phyloP scores from a whole-genome alignment of 1,140 invertebrate genomes.

The Arion vulgaris region DNA sequence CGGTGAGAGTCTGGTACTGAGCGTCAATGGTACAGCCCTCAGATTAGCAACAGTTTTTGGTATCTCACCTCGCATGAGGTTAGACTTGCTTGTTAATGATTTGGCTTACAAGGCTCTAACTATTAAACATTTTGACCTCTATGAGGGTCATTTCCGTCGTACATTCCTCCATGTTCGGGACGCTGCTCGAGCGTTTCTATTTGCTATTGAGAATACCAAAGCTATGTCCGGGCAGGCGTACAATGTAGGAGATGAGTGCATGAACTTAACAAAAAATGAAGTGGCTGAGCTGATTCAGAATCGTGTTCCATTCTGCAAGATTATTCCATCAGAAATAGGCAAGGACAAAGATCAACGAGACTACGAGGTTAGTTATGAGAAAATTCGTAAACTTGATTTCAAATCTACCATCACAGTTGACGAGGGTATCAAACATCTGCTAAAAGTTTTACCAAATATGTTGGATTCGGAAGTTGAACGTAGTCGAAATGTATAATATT shows the following conservation, averaged over 20 bases:
- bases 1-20: slow-evolving; percentile 56
- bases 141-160: slow-evolving; percentile 62
- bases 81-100: slow-evolving; percentile 66
- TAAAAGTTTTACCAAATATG: slow-evolving; percentile 57
- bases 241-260: slow-evolving; percentile 62
- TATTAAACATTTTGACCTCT: slow-evolving; percentile 62
- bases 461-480: slow-evolving; percentile 45
- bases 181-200: slow-evolving; percentile 61
- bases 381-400: slow-evolving; percentile 56
- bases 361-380: slow-evolving; percentile 64
- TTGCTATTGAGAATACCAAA: slow-evolving; percentile 57
- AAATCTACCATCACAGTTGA: slow-evolving; percentile 52
- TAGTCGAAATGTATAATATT: slow-evolving; percentile 55
- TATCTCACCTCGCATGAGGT: slow-evolving; percentile 57
- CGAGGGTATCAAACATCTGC: slow-evolving; percentile 52
- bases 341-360: slow-evolving; percentile 64
- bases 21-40: slow-evolving; percentile 55
- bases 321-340: slow-evolving; percentile 49
- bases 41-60: slow-evolving; percentile 65
- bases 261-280: slow-evolving; percentile 63
- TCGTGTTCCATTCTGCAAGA: slow-evolving; percentile 49
- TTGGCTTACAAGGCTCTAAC: slow-evolving; percentile 62
- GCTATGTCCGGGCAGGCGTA: slow-evolving; percentile 59
- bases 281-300: slow-evolving; percentile 56
- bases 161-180: slow-evolving; percentile 65